Percentiles rank a stretch among this genome's conserved stretches.
phyloP scores from a whole-genome alignment of 2,888 invertebrate species.

The Anoncus sp. region DNA sequence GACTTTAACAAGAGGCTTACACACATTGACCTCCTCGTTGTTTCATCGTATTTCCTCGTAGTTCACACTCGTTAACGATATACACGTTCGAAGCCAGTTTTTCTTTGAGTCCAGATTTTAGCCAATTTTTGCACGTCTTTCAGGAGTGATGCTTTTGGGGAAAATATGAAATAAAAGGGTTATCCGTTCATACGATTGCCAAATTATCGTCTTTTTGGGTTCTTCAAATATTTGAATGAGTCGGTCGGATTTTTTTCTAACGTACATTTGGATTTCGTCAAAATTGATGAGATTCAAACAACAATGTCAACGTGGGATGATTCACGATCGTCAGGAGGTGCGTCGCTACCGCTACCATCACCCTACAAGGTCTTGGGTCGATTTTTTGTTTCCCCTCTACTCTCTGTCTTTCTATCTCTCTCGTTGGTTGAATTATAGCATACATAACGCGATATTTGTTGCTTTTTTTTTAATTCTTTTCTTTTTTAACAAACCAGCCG shows the following conservation, averaged over 20 bases:
- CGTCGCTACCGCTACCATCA: conserved; percentile 29
- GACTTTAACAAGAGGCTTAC: not conserved
- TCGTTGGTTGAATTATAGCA: conserved; percentile 22
- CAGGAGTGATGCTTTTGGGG: too few relatives aligned
- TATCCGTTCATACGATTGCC: too few relatives aligned
- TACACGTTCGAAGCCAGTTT: too few relatives aligned
- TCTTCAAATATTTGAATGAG: too few relatives aligned
- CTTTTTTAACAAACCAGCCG: conserved; percentile 33
- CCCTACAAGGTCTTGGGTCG: conserved; percentile 51
- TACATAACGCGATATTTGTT: conserved; percentile 18
- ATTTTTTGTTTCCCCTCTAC: not conserved
- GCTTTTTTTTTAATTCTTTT: conserved; percentile 11
- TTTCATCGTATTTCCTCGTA: too few relatives aligned
- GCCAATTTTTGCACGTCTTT: too few relatives aligned
- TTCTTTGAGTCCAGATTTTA: too few relatives aligned
- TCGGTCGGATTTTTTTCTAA: too few relatives aligned
- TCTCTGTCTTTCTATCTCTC: not conserved
- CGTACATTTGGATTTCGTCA: not conserved
- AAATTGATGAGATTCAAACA: too few relatives aligned
- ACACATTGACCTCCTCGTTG: not conserved
- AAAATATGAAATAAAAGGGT: too few relatives aligned
- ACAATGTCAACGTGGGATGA: conserved; percentile 41
- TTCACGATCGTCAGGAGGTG: conserved; percentile 50
- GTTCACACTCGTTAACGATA: too few relatives aligned
- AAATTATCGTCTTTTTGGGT: too few relatives aligned